phyloP scores from a whole-genome alignment of 2,113 vertebrate species.

The Engystomops pustulosus region DNA sequence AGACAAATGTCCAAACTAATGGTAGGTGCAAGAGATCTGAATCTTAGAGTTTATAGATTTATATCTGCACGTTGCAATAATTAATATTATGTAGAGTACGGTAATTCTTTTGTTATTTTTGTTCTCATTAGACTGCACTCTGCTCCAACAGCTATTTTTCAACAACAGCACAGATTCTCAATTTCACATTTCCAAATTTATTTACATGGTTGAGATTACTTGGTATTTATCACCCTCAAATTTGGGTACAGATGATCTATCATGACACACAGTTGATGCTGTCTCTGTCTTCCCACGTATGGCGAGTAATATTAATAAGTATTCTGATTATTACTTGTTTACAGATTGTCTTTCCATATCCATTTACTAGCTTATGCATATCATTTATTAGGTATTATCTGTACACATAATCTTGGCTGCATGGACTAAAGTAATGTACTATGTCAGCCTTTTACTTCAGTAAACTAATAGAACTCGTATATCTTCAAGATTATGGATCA shows the following conservation, averaged over 20 bases:
- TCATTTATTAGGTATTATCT: background rate
- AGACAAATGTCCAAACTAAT: too few species aligned
- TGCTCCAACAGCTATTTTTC: too few species aligned
- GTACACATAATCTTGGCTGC: background rate
- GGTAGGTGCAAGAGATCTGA: too few species aligned
- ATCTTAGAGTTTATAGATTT: too few species aligned
- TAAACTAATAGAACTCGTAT: background rate
- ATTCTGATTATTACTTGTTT: background rate
- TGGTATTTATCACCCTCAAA: background rate
- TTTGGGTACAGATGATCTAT: background rate
- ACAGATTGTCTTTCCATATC: constrained; percentile 9
- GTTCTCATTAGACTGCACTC: too few species aligned
- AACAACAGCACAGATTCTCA: background rate
- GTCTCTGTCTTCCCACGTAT: background rate
- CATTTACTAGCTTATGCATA: background rate
- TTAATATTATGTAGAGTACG: too few species aligned
- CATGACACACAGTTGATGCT: background rate
- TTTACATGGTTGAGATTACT: background rate
- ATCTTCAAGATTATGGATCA: background rate
- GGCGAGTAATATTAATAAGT: background rate
- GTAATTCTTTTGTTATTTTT: too few species aligned
- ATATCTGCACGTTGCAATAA: too few species aligned
- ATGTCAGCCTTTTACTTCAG: background rate
- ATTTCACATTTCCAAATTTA: background rate
- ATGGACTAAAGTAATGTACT: background rate